Base-by-base conservation (phyloP, 2,113 vertebrate genomes). In the Entomyzon cyanotis region DNA sequence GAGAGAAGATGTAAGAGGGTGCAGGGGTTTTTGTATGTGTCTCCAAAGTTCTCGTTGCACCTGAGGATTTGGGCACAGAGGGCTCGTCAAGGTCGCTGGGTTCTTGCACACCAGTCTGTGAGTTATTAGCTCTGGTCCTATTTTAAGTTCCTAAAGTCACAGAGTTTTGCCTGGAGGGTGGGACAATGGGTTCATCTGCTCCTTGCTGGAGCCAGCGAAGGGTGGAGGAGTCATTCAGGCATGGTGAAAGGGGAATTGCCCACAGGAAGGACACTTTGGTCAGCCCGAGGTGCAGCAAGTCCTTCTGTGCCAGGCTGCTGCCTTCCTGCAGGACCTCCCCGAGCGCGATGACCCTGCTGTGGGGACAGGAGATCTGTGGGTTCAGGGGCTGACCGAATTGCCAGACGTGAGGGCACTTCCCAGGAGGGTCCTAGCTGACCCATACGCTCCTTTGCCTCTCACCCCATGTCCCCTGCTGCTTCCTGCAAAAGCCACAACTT, bases 171-270 rank as follows among this genome's bases (percentile, higher is more conserved):
- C 96, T 60, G 76, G 17, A 90, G 92, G 84, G 88, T 55, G 68
- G 92, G 94, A 95, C 85, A 71, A 90, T 6, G 87, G 88, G 93
- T 93, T 94, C 92, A 75, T 91, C 87, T 58, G 92, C 87, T 93
- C 90, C 87, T 95, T 77, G 68, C 59, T n/a, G 92, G 87, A 90
- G 85, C 68, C 75, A 71, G 63, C 1, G 0, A 42, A 87, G 78
- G 76, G 59, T 93, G 92, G 87, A 93, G 60, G 47, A 84, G 73
- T 55, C 10, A 3, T 37, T 94, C 64, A 75, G 75, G 90, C 59
- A 10, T 52, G 76, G 52, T 53, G 55, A 59, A 69, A 49, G 39
- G 68, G 56, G 69, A 93, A 82, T 55, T 71, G 95, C 77, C 65
- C 82, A 16, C 68, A 84, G 89, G 87, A 92, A 84, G 93, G 91